Evolutionary conservation across 2,113 vertebrate genomes (phyloP), one percentile per base, ranked within the genome.

Genomic region (Rhipidura dahli): DNA sequence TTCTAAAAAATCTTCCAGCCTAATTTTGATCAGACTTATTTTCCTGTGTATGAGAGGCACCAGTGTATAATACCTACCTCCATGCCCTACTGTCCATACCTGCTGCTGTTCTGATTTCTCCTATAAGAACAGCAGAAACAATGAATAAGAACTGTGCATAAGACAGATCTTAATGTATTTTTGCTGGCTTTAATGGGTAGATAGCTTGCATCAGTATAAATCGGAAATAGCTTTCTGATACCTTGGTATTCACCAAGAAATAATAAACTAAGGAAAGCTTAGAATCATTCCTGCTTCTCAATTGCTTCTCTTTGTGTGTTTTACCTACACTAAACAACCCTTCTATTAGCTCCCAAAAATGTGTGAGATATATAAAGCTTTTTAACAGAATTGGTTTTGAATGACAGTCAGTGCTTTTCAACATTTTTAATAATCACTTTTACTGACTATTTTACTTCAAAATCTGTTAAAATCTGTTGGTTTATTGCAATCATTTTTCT

Each of bases 361-460:
- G 45, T 80, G 18, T 83, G 82, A 97, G 90, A 93, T 94, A 75
- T 54, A 63, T 87, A 96, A 96, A 96, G 68, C 23, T 61, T 97
- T 87, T 97, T 95, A 97, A 87, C 57, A 93, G 83, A 93, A 91
- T 77, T 93, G 61, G 40, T 93, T 95, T 95, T 93, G 94, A 96
- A 96, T 93, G 77, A 80, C 81, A 87, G 44, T 77, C 90, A 66
- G 71, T 89, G 83, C 73, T 97, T 97, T 97, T 73, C 90, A 94
- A 92, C 80, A 87, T 92, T 96, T 95, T 97, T 90, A 83, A 61
- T 84, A 93, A 96, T 94, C 82, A 94, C 35, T 96, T 95, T 87
- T 95, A 88, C 60, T 93, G 73, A 89, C 76, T 73, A 65, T 75
- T 95, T 95, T 56, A 92, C 73, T 93, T 71, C 70, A 72, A 90